Conservation (phyloP, 2,888 invertebrate genomes). For the Gastrophysa polygoni region DNA sequence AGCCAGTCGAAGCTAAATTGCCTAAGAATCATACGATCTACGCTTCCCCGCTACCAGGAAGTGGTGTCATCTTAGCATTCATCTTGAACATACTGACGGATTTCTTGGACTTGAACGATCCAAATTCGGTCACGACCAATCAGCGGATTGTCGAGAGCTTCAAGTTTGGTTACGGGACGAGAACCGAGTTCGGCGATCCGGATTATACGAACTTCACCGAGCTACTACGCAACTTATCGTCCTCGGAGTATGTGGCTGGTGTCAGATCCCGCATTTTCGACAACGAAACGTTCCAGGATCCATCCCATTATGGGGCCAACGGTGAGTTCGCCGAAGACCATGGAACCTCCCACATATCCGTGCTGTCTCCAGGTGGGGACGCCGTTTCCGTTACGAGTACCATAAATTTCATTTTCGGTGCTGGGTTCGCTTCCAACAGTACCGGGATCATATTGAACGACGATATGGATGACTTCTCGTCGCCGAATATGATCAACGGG, state of each 20-base stretch:
- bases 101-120: conserved; percentile 52
- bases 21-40: conserved; percentile 71
- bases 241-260: conserved; percentile 62
- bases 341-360: conserved; percentile 89
- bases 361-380: conserved; percentile 84
- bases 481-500: conserved; percentile 68
- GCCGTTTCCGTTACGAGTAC: conserved; percentile 90
- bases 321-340: conserved; percentile 70
- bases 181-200: conserved; percentile 83
- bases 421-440: conserved; percentile 69
- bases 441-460: conserved; percentile 87
- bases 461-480: conserved; percentile 89
- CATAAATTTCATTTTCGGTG: conserved; percentile 72
- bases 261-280: conserved; percentile 62
- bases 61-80: conserved; percentile 79
- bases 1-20: conserved; percentile 65
- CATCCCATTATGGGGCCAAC: conserved; percentile 75
- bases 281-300: conserved; percentile 68
- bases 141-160: conserved; percentile 80
- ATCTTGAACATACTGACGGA: conserved; percentile 79
- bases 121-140: conserved; percentile 37
- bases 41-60: conserved; percentile 81
- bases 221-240: conserved; percentile 70
- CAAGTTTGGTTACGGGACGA: conserved; percentile 88
- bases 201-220: conserved; percentile 58